Evolutionary conservation across 2,113 vertebrate species (phyloP).

Genomic region (Malurus elegans): DNA sequence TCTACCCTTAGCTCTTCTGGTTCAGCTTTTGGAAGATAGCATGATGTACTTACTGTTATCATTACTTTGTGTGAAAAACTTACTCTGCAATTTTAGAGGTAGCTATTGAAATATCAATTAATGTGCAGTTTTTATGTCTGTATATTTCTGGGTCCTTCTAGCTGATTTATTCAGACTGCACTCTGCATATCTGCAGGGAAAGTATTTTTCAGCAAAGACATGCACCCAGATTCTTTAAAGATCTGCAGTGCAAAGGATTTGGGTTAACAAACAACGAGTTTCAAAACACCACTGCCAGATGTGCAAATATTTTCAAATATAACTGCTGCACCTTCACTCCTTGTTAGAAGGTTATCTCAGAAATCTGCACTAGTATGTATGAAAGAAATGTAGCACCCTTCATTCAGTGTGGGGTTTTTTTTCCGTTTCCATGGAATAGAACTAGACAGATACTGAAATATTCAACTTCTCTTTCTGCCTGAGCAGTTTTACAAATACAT

Average conservation of each 20-base stretch:
- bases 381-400: neutral
- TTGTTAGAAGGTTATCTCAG: neutral
- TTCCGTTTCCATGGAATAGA: neutral
- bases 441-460: constrained; percentile 36
- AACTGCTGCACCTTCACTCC: neutral
- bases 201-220: neutral
- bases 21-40: neutral
- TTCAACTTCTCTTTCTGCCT: constrained; percentile 28
- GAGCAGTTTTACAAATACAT: constrained; percentile 46
- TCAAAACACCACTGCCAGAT: neutral
- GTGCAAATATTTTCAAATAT: neutral
- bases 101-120: neutral
- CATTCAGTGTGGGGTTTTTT: neutral
- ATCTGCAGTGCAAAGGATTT: neutral
- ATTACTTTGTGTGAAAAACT: neutral
- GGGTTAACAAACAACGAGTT: neutral
- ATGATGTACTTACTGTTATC: neutral
- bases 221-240: neutral
- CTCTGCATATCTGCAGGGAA: neutral
- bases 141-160: neutral
- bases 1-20: neutral
- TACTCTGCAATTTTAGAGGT: neutral
- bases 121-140: neutral
- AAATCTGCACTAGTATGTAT: neutral
- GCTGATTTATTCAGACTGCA: neutral